Base-by-base conservation (phyloP, 2,888 invertebrate genomes). In the Lissocephala sabroskyi region DNA sequence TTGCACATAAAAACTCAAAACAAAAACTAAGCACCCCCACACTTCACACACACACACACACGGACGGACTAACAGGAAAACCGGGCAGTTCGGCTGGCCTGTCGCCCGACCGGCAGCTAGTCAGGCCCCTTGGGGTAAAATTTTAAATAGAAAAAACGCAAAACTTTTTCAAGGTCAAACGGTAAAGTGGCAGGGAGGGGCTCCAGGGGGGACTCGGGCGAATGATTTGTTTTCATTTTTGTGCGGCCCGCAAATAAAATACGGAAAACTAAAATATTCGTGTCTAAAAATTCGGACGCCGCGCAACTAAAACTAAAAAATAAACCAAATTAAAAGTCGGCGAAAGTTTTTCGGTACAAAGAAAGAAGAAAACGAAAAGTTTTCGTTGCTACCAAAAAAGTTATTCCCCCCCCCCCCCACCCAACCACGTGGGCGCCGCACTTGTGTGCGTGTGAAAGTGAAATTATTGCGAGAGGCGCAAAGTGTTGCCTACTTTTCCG, bases 81-180 rank as follows among this genome's bases (percentile, higher is more conserved):
- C 30, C 13, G n/a, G n/a, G n/a, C n/a, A n/a, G n/a, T n/a, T n/a
- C n/a, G n/a, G n/a, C n/a, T n/a, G n/a, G n/a, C n/a, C n/a, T n/a
- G n/a, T n/a, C n/a, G n/a, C n/a, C n/a, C n/a, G n/a, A n/a, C n/a
- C n/a, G n/a, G n/a, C n/a, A n/a, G n/a, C n/a, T n/a, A n/a, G n/a
- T 23, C 23, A 23, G 7, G 7, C 3, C 7, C 23, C 7, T 5
- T 23, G 7, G 7, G 7, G 16, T 9, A 41, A 42, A 42, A 2
- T 10, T 13, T 19, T 42, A 19, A 37, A 33, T 33, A 14, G 2
- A 16, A 33, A 33, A 5, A 33, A 36, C 23, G 32, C 13, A 26
- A 51, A 67, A 54, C 26, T 54, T 58, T 54, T 65, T 56, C 68
- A 68, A 68, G 68, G 68, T 63, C 68, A 49, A 56, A 53, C n/a